These are phyloP conservation scores for Leptopterna dolabrata DNA, from an alignment of 2,888 invertebrate genomes.

Conservation along the genomic window DNA sequence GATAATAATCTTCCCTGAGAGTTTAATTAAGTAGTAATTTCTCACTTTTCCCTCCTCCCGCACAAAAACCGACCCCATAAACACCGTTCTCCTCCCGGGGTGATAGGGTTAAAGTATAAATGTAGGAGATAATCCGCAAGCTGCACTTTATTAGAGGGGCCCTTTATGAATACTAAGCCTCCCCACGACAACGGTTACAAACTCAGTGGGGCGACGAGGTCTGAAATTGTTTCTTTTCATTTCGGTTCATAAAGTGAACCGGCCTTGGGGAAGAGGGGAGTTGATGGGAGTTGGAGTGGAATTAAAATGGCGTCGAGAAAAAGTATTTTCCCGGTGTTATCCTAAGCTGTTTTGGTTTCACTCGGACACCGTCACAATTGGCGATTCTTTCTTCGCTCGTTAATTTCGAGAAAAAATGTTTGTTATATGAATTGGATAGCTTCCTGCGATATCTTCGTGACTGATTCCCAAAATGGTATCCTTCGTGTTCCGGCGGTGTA, in stretches of 20 bases:
- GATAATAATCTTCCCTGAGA: constrained; percentile 4
- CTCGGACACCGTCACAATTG: constrained; percentile 27
- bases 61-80: constrained; percentile 5
- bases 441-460: too few species aligned
- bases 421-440: too few species aligned
- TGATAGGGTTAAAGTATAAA: constrained; percentile 40
- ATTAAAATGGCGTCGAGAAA: constrained; percentile 32
- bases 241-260: constrained; percentile 38
- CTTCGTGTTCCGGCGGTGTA: too few species aligned
- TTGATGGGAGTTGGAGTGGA: constrained; percentile 42
- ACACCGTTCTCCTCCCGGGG: not conserved
- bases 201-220: not conserved
- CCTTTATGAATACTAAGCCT: constrained; percentile 47
- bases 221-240: constrained; percentile 51
- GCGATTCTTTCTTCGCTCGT: constrained; percentile 24
- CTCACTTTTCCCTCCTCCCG: not conserved
- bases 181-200: constrained; percentile 5
- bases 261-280: not conserved
- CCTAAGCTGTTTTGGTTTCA: not conserved
- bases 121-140: constrained; percentile 39
- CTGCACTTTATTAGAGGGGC: constrained; percentile 39
- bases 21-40: constrained; percentile 17
- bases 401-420: too few species aligned
- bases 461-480: too few species aligned
- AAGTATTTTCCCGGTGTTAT: not conserved